phyloP scores from a whole-genome alignment of 2,888 invertebrate genomes.

The Salpingus planirostris region DNA sequence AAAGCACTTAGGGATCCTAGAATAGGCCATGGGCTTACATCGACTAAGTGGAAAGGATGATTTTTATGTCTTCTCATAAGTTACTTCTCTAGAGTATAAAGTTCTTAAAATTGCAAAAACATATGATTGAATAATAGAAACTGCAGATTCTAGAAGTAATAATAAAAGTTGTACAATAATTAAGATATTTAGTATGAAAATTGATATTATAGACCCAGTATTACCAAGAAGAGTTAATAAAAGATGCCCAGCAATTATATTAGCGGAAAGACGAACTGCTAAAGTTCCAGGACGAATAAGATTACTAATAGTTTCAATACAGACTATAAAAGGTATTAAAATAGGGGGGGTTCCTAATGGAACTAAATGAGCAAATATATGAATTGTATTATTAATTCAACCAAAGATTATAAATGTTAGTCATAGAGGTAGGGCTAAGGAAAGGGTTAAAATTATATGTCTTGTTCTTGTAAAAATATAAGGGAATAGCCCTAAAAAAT shows the following conservation, averaged over 20 bases:
- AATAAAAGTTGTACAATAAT: conserved; percentile 22
- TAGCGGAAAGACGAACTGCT: conserved; percentile 44
- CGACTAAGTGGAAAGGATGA: conserved; percentile 58
- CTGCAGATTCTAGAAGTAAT: conserved; percentile 49
- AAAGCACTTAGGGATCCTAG: conserved; percentile 51
- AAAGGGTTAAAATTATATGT: conserved; percentile 52
- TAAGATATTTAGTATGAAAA: conserved; percentile 24
- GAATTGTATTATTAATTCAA: conserved; percentile 52
- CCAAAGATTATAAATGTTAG: conserved; percentile 56
- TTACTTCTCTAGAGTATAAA: conserved; percentile 59
- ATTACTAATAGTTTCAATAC: conserved; percentile 68
- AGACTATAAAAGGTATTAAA: conserved; percentile 63
- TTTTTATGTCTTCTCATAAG: conserved; percentile 45
- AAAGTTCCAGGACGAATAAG: conserved; percentile 61
- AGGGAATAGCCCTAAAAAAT: conserved; percentile 60
- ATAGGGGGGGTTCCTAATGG: conserved; percentile 56
- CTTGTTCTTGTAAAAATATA: conserved; percentile 64
- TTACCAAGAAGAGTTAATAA: conserved; percentile 47
- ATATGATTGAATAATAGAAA: conserved; percentile 58
- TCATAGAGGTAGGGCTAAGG: conserved; percentile 55
- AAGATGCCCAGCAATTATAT: conserved; percentile 62
- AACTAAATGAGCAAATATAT: conserved; percentile 60
- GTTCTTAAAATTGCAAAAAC: conserved; percentile 57
- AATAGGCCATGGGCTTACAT: conserved; percentile 57
- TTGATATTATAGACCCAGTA: conserved; percentile 29